Base-by-base conservation (phyloP, 2,888 invertebrate genomes). In the Serripes groenlandicus region DNA sequence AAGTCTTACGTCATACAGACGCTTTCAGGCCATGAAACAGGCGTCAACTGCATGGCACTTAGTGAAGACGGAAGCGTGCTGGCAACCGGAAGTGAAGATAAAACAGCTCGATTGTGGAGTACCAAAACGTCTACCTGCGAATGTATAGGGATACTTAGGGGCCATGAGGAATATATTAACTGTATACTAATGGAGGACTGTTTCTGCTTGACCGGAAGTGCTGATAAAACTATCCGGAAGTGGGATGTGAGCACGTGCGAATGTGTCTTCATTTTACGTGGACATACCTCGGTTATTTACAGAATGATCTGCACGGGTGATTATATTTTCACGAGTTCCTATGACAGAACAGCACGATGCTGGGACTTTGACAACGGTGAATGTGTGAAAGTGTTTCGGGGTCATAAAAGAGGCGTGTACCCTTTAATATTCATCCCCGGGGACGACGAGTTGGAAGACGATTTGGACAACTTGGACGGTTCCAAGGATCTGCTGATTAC, bases 241-340 rank as follows among this genome's bases (percentile, higher is more conserved):
- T 95, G 95, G 95, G 95, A 95, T 88, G 95, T 95, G 84, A 93
- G 93, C 83, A 94, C 94, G 49, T 95, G 95, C 78, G 94, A 95
- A 77, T 95, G 95, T 86, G 89, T 95, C 35, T 92, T 93, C 75
- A 92, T 94, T 28, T 94, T 95, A 86, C 87, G 91, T 3, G 95
- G 95, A 1, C 95, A 95, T 88, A 92, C 90, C 9, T 94, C 95
- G 0, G 93, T 95, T 30, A 92, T 95, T 23, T 95, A 95, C 89
- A 92, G 95, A 5, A 92, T 95, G 83, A 94, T 95, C 42, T 94
- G 95, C 84, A 95, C 95, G 1, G 95, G 95, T 18, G 94, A 94
- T 79, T 94, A 94, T 86, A 89, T 94, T 64, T 94, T 95, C 87
- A 93, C 93, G 49, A 93, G 92, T 78, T 94, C 94, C 0, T 94